These are phyloP conservation scores for Xestobium rufovillosum DNA, from an alignment of 2,888 invertebrate genomes.

Conservation along the genomic window DNA sequence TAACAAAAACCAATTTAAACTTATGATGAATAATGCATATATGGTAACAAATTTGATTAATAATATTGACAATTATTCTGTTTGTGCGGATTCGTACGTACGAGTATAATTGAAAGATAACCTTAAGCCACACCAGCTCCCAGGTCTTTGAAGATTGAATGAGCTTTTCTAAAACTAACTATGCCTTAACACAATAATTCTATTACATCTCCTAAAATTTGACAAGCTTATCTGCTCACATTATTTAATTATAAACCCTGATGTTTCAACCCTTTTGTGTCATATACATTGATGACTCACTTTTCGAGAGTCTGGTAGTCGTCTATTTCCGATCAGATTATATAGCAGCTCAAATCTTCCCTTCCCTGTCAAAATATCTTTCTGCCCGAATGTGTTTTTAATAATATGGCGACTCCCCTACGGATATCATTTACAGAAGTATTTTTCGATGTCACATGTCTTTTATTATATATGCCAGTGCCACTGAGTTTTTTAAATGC, in stretches of 20 bases:
- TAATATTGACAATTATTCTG: too few species aligned
- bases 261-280: neutral
- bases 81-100: too few species aligned
- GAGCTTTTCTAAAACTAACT: constrained; percentile 1
- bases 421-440: constrained; percentile 38
- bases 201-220: neutral
- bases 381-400: constrained; percentile 34
- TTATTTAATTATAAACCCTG: neutral
- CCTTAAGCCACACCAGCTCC: neutral
- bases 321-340: neutral
- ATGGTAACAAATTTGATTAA: too few species aligned
- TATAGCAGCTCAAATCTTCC: too few species aligned
- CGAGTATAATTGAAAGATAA: constrained; percentile 1
- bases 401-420: constrained; percentile 33
- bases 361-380: constrained; percentile 16
- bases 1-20: too few species aligned
- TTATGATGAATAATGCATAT: too few species aligned
- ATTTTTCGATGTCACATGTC: constrained; percentile 40
- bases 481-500: too few species aligned
- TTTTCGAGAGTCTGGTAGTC: neutral
- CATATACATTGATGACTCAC: neutral
- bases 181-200: neutral
- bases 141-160: too few species aligned
- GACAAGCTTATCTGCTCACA: constrained; percentile 1
- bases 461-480: constrained; percentile 33